Conservation (phyloP, 2,888 invertebrate species). For the Amblyteles armatorius region DNA sequence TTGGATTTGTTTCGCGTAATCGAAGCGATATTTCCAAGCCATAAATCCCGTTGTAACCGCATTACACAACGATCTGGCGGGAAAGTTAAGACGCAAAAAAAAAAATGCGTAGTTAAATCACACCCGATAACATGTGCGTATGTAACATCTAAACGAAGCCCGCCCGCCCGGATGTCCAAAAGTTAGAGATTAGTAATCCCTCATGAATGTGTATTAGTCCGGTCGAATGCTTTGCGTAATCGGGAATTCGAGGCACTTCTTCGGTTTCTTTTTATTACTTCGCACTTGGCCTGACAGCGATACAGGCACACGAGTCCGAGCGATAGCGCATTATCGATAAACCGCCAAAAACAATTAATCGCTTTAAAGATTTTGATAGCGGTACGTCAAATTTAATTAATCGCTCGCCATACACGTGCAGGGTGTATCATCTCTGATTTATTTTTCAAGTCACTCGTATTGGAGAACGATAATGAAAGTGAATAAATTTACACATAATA, state of each 20-base stretch:
- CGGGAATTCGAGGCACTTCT: constrained; percentile 24
- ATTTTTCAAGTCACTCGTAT: not conserved
- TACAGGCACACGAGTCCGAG: not conserved
- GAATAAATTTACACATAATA: no score
- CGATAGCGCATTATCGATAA: not conserved
- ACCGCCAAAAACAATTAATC: not conserved
- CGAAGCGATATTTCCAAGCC: not conserved
- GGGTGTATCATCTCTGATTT: not conserved
- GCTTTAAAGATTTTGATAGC: not conserved
- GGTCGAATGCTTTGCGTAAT: constrained; percentile 38
- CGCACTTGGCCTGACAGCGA: constrained; percentile 3
- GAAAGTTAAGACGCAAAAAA: constrained; percentile 28
- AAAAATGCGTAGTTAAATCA: constrained; percentile 7
- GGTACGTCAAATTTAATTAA: constrained; percentile 17
- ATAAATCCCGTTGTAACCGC: not conserved
- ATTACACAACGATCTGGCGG: constrained; percentile 5
- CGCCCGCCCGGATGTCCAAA: constrained; percentile 23
- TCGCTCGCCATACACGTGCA: not conserved
- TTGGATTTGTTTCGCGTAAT: not conserved
- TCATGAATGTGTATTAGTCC: constrained; percentile 26
- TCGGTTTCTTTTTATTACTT: constrained; percentile 4
- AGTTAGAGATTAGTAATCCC: constrained; percentile 48
- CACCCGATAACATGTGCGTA: constrained; percentile 25
- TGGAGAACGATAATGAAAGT: no score
- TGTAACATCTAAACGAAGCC: constrained; percentile 17